A percentile compares a stretch with the other conserved stretches of the same genome.
phyloP scores from a whole-genome alignment of 2,888 invertebrate genomes.

The Agonopterix arenella region DNA sequence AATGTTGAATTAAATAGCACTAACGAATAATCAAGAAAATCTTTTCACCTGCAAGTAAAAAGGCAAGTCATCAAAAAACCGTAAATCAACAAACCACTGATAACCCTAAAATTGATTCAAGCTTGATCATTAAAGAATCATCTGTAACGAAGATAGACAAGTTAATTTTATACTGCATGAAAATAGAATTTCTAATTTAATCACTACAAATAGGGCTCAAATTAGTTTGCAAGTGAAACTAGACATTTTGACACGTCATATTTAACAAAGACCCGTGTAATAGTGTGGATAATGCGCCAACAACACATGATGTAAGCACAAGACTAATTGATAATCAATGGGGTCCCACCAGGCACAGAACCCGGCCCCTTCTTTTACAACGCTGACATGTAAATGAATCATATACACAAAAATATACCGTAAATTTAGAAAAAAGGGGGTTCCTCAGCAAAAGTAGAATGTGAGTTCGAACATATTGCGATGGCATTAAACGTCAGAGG shows the following conservation, averaged over 20 bases:
- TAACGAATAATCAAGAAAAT: slow-evolving; percentile 41
- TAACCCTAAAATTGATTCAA: slow-evolving; percentile 65
- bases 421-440: slow-evolving; percentile 38
- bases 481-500: slow-evolving; percentile 70
- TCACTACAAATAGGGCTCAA: slow-evolving; percentile 7
- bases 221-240: slow-evolving; percentile 15
- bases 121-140: slow-evolving; percentile 67
- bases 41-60: slow-evolving; percentile 30
- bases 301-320: slow-evolving; percentile 66
- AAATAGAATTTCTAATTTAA: slow-evolving; percentile 21
- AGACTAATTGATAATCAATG: slow-evolving; percentile 76
- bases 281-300: slow-evolving; percentile 68
- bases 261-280: slow-evolving; percentile 61
- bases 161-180: slow-evolving; percentile 41
- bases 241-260: slow-evolving; percentile 49
- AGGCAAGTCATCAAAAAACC: slow-evolving; percentile 60
- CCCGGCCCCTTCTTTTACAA: slow-evolving; percentile 43
- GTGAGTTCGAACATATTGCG: slow-evolving; percentile 70
- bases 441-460: slow-evolving; percentile 36
- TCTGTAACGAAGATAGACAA: slow-evolving; percentile 69
- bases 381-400: slow-evolving; percentile 65
- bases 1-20: neutral
- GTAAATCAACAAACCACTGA: slow-evolving; percentile 68
- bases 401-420: slow-evolving; percentile 45
- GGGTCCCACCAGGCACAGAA: slow-evolving; percentile 41